Evolutionary conservation across 2,113 vertebrate species (phyloP), one percentile per base, ranked within the genome.

Genomic region (Daphoenositta chrysoptera): DNA sequence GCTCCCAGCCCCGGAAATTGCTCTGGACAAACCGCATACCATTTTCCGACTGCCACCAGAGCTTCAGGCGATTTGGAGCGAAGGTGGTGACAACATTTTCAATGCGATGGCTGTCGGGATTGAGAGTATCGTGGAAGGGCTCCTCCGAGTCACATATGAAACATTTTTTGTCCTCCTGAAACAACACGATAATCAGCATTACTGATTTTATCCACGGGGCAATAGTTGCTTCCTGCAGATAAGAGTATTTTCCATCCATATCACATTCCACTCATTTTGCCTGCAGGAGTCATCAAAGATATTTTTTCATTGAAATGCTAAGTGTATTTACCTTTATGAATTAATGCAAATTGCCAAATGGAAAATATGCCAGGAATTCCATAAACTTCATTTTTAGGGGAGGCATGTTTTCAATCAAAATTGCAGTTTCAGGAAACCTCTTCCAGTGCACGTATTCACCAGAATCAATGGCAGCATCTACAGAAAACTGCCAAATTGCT

Each of bases 31-130:
- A 71, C 35, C 18, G 57, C 98, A 63, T 97, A 99, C 99, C 99
- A 54, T 99, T 99, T 98, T 99, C 99, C 0, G 99, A 99, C 92
- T 99, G 99, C 99, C 99, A 99, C 99, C 99, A 99, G 63, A 99
- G 99, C 97, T 99, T 99, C 58, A 99, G 98, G 73, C 99, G 98
- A 96, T 99, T 99, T 1, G 98, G 99, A 68, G 97, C 99, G 2
- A 99, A 99, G 0, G 99, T 98, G 10, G 99, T 99, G 92, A 99
- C 99, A 0, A 99, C 99, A 21, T 99, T 99, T 97, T 99, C 99
- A 54, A 99, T 98, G 15, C 98, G 98, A 94, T 99, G 99, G 82
- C 98, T 98, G 85, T 98, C 98, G 26, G 98, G 98, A 83, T 99
- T 98, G 37, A 92, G 81, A 28, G 85, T 96, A 30, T 99, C 97